phyloP scores from a whole-genome alignment of 92 coral and sea anemone genomes.

The Pocillopora grandis region DNA sequence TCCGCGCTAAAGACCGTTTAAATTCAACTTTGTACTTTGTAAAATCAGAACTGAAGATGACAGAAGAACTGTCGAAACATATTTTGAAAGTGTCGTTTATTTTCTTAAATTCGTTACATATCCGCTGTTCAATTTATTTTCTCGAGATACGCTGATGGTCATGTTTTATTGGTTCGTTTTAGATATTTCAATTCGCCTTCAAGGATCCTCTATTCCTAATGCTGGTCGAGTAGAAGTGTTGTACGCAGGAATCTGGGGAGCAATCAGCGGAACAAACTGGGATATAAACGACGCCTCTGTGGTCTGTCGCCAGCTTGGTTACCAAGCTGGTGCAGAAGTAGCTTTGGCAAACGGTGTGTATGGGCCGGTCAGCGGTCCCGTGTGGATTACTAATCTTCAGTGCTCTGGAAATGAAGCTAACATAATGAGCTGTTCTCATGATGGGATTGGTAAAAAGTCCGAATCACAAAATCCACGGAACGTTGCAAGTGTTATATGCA shows the following conservation, averaged over 20 bases:
- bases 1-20: too few species aligned
- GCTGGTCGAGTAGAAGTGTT: slow-evolving; percentile 35
- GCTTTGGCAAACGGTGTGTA: slow-evolving; percentile 2
- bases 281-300: slow-evolving; percentile 31
- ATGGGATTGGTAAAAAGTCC: slow-evolving; percentile 22
- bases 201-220: neutral
- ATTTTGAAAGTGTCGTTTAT: too few species aligned
- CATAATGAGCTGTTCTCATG: slow-evolving; percentile 8
- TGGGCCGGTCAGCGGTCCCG: slow-evolving; percentile 11
- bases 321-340: slow-evolving; percentile 22
- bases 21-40: too few species aligned
- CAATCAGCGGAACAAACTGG: slow-evolving; percentile 15
- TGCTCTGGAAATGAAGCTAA: slow-evolving; percentile 19
- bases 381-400: slow-evolving; percentile 23
- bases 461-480: neutral
- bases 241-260: slow-evolving; percentile 39
- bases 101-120: too few species aligned
- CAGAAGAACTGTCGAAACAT: too few species aligned
- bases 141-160: too few species aligned
- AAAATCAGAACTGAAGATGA: too few species aligned
- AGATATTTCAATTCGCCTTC: slow-evolving; percentile 25
- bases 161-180: neutral
- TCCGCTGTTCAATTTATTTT: neutral
- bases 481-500: slow-evolving; percentile 6
- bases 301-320: slow-evolving; percentile 40